A percentile compares a stretch with the other conserved stretches of the same genome.
Evolutionary conservation across 1,140 invertebrate genomes (phyloP).

Genomic region (Phenacoccus solenopsis): DNA sequence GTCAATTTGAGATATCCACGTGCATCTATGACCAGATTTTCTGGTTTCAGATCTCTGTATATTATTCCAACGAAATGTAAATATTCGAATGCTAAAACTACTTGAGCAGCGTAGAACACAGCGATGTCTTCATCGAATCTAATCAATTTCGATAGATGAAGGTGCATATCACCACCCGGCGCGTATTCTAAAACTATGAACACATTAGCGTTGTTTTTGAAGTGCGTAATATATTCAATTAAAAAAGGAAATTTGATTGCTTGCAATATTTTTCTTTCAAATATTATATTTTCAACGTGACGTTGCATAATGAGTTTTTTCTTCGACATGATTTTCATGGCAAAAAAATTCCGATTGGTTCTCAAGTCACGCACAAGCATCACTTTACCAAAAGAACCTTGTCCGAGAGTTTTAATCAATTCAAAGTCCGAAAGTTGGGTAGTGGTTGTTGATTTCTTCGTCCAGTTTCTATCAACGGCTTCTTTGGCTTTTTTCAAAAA

Average conservation of each 20-base stretch:
- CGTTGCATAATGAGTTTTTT: conserved; percentile 69
- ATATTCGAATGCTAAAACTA: conserved; percentile 85
- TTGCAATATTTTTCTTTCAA: conserved; percentile 74
- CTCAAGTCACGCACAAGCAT: conserved; percentile 13
- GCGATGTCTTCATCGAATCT: conserved; percentile 39
- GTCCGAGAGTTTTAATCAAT: conserved; percentile 13
- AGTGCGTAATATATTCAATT: conserved; percentile 66
- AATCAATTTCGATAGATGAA: conserved; percentile 43
- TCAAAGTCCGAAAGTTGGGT: conserved; percentile 4
- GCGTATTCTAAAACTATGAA: conserved; percentile 73
- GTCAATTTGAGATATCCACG: conserved; percentile 93
- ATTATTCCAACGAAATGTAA: conserved; percentile 78
- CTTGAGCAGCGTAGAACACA: conserved; percentile 63
- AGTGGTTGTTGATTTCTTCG: neutral
- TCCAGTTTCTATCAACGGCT: neutral
- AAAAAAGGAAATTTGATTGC: conserved; percentile 71
- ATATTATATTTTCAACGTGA: conserved; percentile 70
- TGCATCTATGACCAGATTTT: conserved; percentile 80
- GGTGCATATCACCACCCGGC: conserved; percentile 72
- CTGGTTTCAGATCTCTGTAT: conserved; percentile 74
- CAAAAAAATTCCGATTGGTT: conserved; percentile 45
- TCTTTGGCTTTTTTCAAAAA: neutral
- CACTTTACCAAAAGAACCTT: conserved; percentile 19
- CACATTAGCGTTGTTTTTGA: conserved; percentile 73
- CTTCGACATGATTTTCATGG: conserved; percentile 87